Evolutionary conservation across 2,888 invertebrate genomes (phyloP).

Genomic region (Chaetogeoica ovagalla): DNA sequence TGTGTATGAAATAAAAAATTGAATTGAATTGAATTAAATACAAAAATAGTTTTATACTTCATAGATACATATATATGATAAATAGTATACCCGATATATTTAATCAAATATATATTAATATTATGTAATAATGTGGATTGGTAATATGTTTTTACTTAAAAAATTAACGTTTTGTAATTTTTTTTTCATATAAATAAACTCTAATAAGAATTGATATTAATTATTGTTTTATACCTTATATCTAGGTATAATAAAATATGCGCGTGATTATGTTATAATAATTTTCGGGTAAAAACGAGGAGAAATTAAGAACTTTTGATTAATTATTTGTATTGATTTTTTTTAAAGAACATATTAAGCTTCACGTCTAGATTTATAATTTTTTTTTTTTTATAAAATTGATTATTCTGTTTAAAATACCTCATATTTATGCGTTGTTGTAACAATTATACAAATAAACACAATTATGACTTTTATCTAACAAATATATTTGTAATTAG

Average conservation of each 20-base stretch:
- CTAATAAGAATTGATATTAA: slow-evolving; percentile 15
- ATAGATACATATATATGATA: too few species aligned
- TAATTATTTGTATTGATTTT: slow-evolving; percentile 36
- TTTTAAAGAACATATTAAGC: not conserved
- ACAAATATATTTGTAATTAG: too few species aligned
- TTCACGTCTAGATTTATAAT: too few species aligned
- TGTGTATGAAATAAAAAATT: too few species aligned
- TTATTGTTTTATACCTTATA: slow-evolving; percentile 18
- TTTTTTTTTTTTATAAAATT: too few species aligned
- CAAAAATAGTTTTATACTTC: too few species aligned
- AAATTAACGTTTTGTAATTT: not conserved
- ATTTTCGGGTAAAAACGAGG: not conserved
- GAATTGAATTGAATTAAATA: too few species aligned
- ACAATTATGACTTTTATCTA: too few species aligned
- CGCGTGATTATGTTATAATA: slow-evolving; percentile 16
- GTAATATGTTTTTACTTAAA: slow-evolving; percentile 14
- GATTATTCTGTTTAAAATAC: too few species aligned
- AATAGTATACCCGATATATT: not conserved
- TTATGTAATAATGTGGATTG: slow-evolving; percentile 8
- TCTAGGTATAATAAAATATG: not conserved
- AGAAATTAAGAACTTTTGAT: slow-evolving; percentile 28
- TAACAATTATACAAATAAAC: too few species aligned
- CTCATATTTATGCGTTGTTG: too few species aligned
- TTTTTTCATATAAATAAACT: slow-evolving; percentile 1
- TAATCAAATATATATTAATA: not conserved